Percentiles rank a stretch among this genome's conserved stretches.
Evolutionary conservation across 2,888 invertebrate species (phyloP).

Genomic region (Sceliomorpha sp.): DNA sequence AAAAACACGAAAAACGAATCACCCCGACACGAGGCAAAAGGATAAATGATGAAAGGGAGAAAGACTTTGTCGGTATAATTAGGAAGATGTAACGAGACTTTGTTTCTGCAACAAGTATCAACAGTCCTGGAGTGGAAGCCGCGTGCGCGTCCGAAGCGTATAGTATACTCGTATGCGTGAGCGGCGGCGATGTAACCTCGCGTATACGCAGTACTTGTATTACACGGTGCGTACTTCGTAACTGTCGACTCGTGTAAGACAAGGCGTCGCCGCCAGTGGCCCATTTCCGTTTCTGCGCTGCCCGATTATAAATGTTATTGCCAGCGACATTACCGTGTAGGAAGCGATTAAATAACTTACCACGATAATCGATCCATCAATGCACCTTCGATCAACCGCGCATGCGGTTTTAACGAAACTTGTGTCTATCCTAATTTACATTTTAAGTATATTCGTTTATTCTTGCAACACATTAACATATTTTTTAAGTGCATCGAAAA

Average conservation of each 20-base stretch:
- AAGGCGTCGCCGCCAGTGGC: constrained; percentile 60
- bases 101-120: constrained; percentile 45
- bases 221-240: constrained; percentile 50
- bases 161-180: constrained; percentile 32
- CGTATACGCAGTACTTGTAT: constrained; percentile 53
- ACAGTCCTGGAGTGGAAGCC: too few species aligned
- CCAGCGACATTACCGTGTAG: constrained; percentile 23
- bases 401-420: too few species aligned
- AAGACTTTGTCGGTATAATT: constrained; percentile 31
- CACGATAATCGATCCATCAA: background rate
- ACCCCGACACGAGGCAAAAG: too few species aligned
- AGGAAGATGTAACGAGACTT: constrained; percentile 43
- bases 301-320: constrained; percentile 70
- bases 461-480: too few species aligned
- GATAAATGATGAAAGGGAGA: background rate
- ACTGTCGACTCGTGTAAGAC: constrained; percentile 54
- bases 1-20: too few species aligned
- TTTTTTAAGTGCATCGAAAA: too few species aligned
- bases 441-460: too few species aligned
- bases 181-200: constrained; percentile 26
- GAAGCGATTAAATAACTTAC: constrained; percentile 9
- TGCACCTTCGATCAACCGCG: too few species aligned
- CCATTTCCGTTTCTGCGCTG: constrained; percentile 69
- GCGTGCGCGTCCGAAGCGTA: constrained; percentile 32
- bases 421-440: too few species aligned